A percentile compares a stretch with the other conserved stretches of the same genome.
These are phyloP conservation scores for Olivierus martensii DNA, from an alignment of 1,140 invertebrate species.

Conservation along the genomic window DNA sequence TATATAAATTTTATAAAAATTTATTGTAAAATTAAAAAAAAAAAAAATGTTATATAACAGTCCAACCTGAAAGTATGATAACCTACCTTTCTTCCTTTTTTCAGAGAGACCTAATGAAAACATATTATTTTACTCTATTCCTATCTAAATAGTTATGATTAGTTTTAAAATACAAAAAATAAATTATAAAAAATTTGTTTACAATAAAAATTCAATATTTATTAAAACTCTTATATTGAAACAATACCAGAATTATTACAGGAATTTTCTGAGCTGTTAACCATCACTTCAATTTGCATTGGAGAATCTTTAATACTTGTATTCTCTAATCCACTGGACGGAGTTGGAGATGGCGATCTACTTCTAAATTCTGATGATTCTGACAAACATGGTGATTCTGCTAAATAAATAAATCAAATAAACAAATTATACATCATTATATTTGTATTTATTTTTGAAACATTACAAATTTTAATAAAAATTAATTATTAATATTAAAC, in stretches of 20 bases:
- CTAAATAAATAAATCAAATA: too few relatives aligned
- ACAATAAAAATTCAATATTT: not conserved
- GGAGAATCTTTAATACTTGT: constrained; percentile 83
- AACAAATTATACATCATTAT: too few relatives aligned
- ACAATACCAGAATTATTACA: constrained; percentile 28
- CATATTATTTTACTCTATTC: not conserved
- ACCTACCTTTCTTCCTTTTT: constrained; percentile 16
- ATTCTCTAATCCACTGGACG: constrained; percentile 73
- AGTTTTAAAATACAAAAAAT: not conserved
- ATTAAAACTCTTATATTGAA: not conserved
- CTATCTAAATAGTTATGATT: not conserved
- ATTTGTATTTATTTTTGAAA: too few relatives aligned
- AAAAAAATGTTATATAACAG: too few relatives aligned
- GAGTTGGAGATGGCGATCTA: constrained; percentile 70
- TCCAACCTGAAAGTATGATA: not conserved
- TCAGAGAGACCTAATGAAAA: constrained; percentile 13
- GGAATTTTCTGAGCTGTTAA: constrained; percentile 42
- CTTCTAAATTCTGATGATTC: constrained; percentile 35
- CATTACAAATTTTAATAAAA: too few relatives aligned
- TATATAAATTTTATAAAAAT: too few relatives aligned
- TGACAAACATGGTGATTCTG: constrained; percentile 20
- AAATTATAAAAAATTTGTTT: not conserved
- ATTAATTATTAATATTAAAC: too few relatives aligned
- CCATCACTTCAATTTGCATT: constrained; percentile 67
- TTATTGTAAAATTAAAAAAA: too few relatives aligned